Base-by-base conservation (phyloP, 2,888 invertebrate species). In the Acleris literana region DNA sequence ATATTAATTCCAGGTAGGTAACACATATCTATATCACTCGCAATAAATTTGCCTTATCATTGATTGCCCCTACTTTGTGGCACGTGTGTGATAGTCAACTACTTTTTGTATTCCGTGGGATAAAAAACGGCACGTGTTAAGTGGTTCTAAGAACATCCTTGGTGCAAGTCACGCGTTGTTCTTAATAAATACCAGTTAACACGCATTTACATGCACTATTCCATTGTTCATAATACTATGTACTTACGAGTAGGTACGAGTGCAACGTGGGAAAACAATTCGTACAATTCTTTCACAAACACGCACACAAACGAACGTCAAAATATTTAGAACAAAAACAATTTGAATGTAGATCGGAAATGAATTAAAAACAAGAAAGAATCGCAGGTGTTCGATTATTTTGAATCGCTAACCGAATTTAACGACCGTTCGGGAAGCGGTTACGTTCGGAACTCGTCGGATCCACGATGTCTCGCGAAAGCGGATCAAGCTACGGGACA, bases 381-480 rank as follows among this genome's bases (percentile, higher is more conserved):
- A 43, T 22, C 39, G 39, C 11, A 39, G 9, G 33, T 39, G 39
- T 44, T 33, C 20, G 54, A 53, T 54, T 65, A 51, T 51, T 65
- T 65, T 65, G 44, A 65, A 64, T 51, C 55, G 20, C 43, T 54
- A 59, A 64, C 64, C 60, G 60, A 65, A n/a, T 39, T 25, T 33
- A 55, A 65, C 65, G 65, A 51, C 60, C 55, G 55, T 54, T 60
- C 60, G 25, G 51, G 51, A 51, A 55, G 65, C 59, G 49, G 65
- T 29, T 55, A 48, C 60, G 60, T 43, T 22, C n/a, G 55, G 44
- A 54, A 60, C 49, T 55, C 49, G 39, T 56, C 44, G 54, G 39
- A 54, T 64, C 59, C 44, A 48, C 64, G 55, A 33, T 55, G 65
- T 44, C 22, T 51, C 44, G 17, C 17, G 13, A 43, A 25, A n/a